Base-by-base conservation (phyloP, 2,113 vertebrate species). In the Thamnaconus septentrionalis region DNA sequence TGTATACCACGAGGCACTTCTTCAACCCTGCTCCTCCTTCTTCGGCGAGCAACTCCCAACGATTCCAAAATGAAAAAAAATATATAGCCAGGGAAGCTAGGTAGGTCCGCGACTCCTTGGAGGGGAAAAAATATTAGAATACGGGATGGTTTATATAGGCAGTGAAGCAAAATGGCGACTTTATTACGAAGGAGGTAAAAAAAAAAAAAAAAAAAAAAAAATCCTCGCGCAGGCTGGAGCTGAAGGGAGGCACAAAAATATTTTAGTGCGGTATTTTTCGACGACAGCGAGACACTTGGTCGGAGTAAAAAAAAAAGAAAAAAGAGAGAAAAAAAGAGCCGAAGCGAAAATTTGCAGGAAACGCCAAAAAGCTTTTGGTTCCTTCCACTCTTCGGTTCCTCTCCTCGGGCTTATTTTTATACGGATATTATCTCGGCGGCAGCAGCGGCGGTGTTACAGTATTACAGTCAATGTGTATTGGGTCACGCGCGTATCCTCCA, bases 91-190 rank as follows among this genome's bases (percentile, higher is more conserved):
- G 47, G 65, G 80, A 82, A 76, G 31, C 73, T 47, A 73, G 59
- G 64, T 56, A 84, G 61, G 69, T 84, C 79, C 80, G 41, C 75
- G 69, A 74, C 73, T 85, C 81, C 83, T 87, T 73, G 76, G 76
- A 66, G 59, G 45, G 45, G 48, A 11, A 74, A 90, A 86, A 90
- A 90, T 88, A 87, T 74, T 79, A 90, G 79, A 90, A 88, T 82
- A 90, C 86, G 85, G 87, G 83, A 85, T 85, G 90, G 85, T 92
- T 92, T 91, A 91, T 90, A 92, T 86, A 90, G 90, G 91, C 92
- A 92, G 88, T 90, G 91, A 93, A 94, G 94, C 94, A 96, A 96
- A 95, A 96, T 96, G 95, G 95, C 94, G 95, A 95, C 94, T 94
- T 94, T 94, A 94, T 92, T 92, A 89, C 92, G 93, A 91, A 92